A percentile compares a stretch with the other conserved stretches of the same genome.
Conservation (phyloP, 2,113 vertebrate genomes). For the Oncorhynchus keta region DNA sequence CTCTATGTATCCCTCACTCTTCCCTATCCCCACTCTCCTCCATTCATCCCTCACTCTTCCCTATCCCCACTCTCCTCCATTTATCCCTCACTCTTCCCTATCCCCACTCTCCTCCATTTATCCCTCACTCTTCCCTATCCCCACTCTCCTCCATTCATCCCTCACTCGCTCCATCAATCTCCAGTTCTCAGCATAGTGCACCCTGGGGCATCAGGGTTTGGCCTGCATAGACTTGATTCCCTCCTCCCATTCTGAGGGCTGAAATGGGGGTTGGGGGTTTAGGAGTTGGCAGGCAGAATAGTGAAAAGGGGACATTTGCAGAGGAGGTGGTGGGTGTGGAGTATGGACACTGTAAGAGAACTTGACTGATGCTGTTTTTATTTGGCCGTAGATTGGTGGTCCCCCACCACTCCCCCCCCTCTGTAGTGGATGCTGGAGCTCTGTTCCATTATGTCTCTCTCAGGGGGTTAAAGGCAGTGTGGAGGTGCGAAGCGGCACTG, state of each 20-base stretch:
- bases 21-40: too few relatives aligned
- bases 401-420: slow-evolving; percentile 43
- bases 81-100: too few relatives aligned
- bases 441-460: not conserved
- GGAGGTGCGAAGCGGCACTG: too few relatives aligned
- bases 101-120: too few relatives aligned
- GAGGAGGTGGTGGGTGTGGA: not conserved
- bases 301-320: too few relatives aligned
- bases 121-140: too few relatives aligned
- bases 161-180: too few relatives aligned
- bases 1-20: too few relatives aligned
- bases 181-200: too few relatives aligned
- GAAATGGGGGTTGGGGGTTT: slow-evolving; percentile 46
- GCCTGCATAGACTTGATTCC: slow-evolving; percentile 21
- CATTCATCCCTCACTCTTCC: too few relatives aligned
- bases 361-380: slow-evolving; percentile 53
- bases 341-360: not conserved
- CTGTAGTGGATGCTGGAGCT: not conserved
- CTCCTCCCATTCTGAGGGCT: slow-evolving; percentile 9
- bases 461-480: not conserved
- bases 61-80: too few relatives aligned
- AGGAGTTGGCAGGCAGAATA: not conserved
- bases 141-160: too few relatives aligned
- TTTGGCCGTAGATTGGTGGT: slow-evolving; percentile 57
- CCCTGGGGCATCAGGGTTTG: not conserved